Percentiles rank a stretch among this genome's conserved stretches.
Conservation (phyloP, 2,888 invertebrate species). For the Endomychus coccineus region DNA sequence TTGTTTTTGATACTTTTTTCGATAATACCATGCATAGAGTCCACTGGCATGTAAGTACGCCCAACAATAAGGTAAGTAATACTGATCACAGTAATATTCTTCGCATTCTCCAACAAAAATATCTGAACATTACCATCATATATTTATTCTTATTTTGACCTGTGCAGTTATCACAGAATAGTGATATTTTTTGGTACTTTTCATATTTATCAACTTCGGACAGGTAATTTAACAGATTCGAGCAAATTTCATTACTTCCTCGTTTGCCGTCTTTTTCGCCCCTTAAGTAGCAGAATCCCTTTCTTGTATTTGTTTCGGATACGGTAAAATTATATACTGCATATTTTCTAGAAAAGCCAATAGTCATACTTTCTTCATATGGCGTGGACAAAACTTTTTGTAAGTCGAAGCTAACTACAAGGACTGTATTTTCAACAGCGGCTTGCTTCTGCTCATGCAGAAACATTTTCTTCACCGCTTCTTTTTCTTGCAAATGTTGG, state of each 20-base stretch:
- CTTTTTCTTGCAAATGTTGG: conserved; percentile 1
- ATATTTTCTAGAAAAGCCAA: conserved; percentile 27
- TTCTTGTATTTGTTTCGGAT: conserved; percentile 25
- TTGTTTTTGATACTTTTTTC: conserved; percentile 24
- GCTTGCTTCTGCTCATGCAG: conserved; percentile 1
- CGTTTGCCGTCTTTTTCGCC: conserved; percentile 25
- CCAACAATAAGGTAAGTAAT: conserved; percentile 19
- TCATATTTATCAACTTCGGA: conserved; percentile 25
- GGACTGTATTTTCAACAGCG: conserved; percentile 1
- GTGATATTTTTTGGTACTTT: conserved; percentile 12
- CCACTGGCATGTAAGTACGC: conserved; percentile 33
- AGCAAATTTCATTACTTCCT: conserved; percentile 21
- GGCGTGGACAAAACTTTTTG: conserved; percentile 28
- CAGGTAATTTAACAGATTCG: conserved; percentile 23
- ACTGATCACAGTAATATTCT: conserved; percentile 21
- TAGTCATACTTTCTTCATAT: conserved; percentile 23
- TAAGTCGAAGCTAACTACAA: conserved; percentile 18
- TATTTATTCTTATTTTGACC: conserved; percentile 17
- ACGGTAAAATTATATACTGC: conserved; percentile 29
- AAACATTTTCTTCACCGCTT: conserved; percentile 1
- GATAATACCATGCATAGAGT: conserved; percentile 26
- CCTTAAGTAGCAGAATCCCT: conserved; percentile 25
- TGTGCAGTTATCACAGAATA: conserved; percentile 13
- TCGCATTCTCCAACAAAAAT: too few relatives aligned
- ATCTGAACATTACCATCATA: conserved; percentile 21